Percentiles rank a stretch among this genome's conserved stretches.
Evolutionary conservation across 2,797 vertebrate genomes (phyloP).

Genomic region (Chelmon rostratus): DNA sequence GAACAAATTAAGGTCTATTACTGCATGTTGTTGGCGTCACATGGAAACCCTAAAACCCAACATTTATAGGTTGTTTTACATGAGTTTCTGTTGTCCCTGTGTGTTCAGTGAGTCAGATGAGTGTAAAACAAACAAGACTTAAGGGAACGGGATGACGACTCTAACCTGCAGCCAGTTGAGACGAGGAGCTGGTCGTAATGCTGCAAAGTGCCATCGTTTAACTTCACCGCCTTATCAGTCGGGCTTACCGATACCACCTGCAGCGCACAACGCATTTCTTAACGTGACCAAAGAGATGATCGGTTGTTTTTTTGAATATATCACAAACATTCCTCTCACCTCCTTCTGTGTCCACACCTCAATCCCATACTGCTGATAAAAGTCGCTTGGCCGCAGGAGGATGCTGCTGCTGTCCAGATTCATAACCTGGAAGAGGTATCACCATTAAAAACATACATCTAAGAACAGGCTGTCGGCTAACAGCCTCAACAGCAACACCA

Average conservation of each 20-base stretch:
- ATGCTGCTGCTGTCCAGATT: constrained; percentile 81
- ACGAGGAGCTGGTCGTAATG: constrained; percentile 89
- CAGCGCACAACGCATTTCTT: constrained; percentile 4
- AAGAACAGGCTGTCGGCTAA: not conserved
- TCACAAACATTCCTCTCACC: constrained; percentile 70
- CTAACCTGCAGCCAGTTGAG: constrained; percentile 90
- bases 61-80: not conserved
- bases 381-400: constrained; percentile 86
- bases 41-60: not conserved
- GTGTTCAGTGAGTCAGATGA: not conserved
- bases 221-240: constrained; percentile 77
- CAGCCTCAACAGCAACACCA: not conserved
- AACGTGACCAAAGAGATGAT: not conserved
- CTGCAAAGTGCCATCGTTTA: constrained; percentile 84
- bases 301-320: not conserved
- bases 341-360: constrained; percentile 89
- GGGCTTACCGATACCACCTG: constrained; percentile 87
- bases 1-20: not conserved
- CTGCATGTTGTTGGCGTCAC: not conserved
- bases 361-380: constrained; percentile 83
- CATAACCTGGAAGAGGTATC: constrained; percentile 74
- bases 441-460: not conserved
- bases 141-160: not conserved
- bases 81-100: not conserved
- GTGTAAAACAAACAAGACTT: not conserved